These are phyloP conservation scores for Archocentrus centrarchus DNA, from an alignment of 2,113 vertebrate genomes.

Conservation along the genomic window DNA sequence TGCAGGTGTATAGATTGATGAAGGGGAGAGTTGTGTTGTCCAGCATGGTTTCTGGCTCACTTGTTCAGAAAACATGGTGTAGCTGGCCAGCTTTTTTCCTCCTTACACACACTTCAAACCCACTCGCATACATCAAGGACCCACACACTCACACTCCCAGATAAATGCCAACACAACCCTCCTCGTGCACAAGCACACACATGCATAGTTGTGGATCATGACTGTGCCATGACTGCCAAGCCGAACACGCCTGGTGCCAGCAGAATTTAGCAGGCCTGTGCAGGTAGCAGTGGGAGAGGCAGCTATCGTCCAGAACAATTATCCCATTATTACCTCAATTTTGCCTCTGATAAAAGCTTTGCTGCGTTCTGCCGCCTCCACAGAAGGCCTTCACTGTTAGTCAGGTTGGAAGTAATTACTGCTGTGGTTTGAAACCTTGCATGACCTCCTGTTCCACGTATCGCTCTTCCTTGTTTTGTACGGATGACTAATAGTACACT, in stretches of 20 bases:
- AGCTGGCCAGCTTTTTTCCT: constrained; percentile 21
- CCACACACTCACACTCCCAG: neutral
- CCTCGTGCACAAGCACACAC: neutral
- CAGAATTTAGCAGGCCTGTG: constrained; percentile 26
- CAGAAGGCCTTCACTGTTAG: constrained; percentile 47
- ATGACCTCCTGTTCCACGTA: constrained; percentile 17
- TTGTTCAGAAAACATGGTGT: constrained; percentile 40
- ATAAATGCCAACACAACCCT: constrained; percentile 28
- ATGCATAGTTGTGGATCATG: neutral
- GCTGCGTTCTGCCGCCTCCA: constrained; percentile 59
- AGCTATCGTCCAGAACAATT: constrained; percentile 64
- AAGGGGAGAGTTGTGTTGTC: constrained; percentile 35
- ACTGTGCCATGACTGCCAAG: constrained; percentile 30
- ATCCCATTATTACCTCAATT: constrained; percentile 68
- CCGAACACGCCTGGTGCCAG: neutral
- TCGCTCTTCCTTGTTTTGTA: constrained; percentile 48
- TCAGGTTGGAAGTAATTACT: constrained; percentile 66
- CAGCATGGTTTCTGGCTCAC: constrained; percentile 27
- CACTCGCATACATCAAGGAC: constrained; percentile 8
- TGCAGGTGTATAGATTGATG: constrained; percentile 55
- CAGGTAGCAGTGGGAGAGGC: constrained; percentile 48
- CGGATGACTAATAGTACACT: constrained; percentile 56
- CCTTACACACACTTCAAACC: constrained; percentile 24
- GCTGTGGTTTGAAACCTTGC: constrained; percentile 36
- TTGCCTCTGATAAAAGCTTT: constrained; percentile 60